Evolutionary conservation across 2,888 invertebrate genomes (phyloP), one percentile per base, ranked within the genome.

Genomic region (Zygothrica quintamaculata): DNA sequence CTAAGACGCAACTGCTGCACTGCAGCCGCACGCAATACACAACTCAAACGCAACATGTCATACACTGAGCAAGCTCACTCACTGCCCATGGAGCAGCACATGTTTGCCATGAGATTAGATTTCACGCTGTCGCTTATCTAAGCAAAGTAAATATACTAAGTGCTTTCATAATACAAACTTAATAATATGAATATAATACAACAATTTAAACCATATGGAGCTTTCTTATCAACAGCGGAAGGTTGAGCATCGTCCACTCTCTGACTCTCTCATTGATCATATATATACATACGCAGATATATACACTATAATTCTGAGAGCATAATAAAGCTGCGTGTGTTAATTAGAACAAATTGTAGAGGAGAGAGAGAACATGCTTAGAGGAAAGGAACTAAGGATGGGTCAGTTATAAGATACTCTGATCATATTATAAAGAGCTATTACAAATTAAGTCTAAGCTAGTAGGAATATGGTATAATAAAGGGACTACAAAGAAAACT

Each of bases 41-140:
- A 57, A 56, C 65, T 55, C 42, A 73, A 42, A 5, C 79, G 64
- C 53, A 70, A 31, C 80, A 80, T 80, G 61, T 43, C 75, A 25
- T 9, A 26, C 25, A 78, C 84, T 84, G 46, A 60, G 25, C 47
- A 11, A 16, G 2, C 13, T n/a, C 15, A 15, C 7, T 18, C 7
- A 3, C n/a, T 15, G 11, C 8, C 8, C 8, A 26, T 8, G 8
- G 8, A 26, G 8, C 4, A 3, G 15, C 15, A 29, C 58, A 29
- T 31, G 33, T 18, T 42, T 22, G 8, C 46, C 15, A 7, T 0
- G 9, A 68, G 77, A 79, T 73, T 70, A 73, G 71, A 75, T 74
- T 64, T 36, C n/a, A n/a, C 8, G 13, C 1, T 8, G 29, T 5
- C 12, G 29, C 42, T 53, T 69, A 74, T 69, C 75, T 60, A 11